A percentile compares a stretch with the other conserved stretches of the same genome.
Conservation (phyloP, 1,140 invertebrate species). For the Arctopsyche grandis region DNA sequence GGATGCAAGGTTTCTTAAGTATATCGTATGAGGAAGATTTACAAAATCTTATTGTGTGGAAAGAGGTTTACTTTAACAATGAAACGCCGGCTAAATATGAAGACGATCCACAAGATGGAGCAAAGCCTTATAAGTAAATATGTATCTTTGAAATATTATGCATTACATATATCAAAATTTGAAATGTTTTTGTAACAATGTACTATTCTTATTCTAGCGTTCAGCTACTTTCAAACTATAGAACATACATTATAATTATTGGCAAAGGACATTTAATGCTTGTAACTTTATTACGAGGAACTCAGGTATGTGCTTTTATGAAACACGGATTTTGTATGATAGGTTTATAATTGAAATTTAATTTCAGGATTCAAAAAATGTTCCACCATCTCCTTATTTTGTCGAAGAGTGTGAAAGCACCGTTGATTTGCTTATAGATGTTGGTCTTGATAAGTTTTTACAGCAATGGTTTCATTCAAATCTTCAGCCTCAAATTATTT, state of each 20-base stretch:
- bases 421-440: constrained; percentile 62
- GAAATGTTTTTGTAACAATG: neutral
- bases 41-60: constrained; percentile 80
- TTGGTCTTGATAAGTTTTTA: constrained; percentile 63
- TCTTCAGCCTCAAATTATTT: constrained; percentile 61
- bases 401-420: constrained; percentile 66
- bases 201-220: constrained; percentile 5
- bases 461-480: constrained; percentile 61
- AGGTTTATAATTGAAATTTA: neutral
- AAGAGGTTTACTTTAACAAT: constrained; percentile 72
- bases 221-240: neutral
- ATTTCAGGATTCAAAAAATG: constrained; percentile 57
- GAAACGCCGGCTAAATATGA: neutral
- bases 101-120: constrained; percentile 3
- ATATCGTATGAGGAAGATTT: constrained; percentile 73
- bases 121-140: neutral
- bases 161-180: neutral
- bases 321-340: constrained; percentile 23
- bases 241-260: constrained; percentile 74
- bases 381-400: constrained; percentile 63
- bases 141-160: neutral
- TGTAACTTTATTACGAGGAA: constrained; percentile 74
- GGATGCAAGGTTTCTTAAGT: constrained; percentile 74
- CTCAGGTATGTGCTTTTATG: constrained; percentile 58
- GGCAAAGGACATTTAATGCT: constrained; percentile 78